phyloP scores from a whole-genome alignment of 2,888 invertebrate genomes.

The Thymelicus lineola region DNA sequence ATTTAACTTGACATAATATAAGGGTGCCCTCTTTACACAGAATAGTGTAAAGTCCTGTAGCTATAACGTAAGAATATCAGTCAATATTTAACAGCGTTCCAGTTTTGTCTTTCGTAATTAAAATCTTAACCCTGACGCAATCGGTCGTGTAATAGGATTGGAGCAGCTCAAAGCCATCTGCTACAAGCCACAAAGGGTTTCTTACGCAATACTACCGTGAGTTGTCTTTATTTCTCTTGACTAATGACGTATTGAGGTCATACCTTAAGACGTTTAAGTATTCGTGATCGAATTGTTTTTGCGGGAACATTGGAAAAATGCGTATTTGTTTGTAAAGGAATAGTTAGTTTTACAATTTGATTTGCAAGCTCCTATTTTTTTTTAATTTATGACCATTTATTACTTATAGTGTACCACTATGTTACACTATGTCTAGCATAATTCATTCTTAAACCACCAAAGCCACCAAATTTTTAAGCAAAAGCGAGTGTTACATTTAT shows the following conservation, averaged over 20 bases:
- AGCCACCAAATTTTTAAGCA: too few relatives aligned
- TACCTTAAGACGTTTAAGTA: slow-evolving; percentile 18
- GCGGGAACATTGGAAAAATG: not conserved
- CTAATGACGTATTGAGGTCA: slow-evolving; percentile 29
- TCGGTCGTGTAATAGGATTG: slow-evolving; percentile 31
- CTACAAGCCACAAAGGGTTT: slow-evolving; percentile 31
- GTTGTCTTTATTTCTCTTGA: slow-evolving; percentile 29
- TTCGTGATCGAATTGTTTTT: slow-evolving; percentile 3
- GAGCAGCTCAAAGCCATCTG: slow-evolving; percentile 20
- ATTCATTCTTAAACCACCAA: too few relatives aligned
- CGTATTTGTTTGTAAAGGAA: not conserved
- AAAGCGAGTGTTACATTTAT: too few relatives aligned
- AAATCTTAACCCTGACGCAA: slow-evolving; percentile 13
- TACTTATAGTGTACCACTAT: too few relatives aligned
- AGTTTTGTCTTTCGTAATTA: slow-evolving; percentile 10
- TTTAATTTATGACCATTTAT: too few relatives aligned
- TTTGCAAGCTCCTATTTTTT: too few relatives aligned
- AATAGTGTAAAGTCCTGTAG: too few relatives aligned
- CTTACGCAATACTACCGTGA: slow-evolving; percentile 21
- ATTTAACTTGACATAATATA: too few relatives aligned
- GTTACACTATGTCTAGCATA: too few relatives aligned
- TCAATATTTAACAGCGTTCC: not conserved
- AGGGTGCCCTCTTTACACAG: too few relatives aligned
- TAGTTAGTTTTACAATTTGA: too few relatives aligned
- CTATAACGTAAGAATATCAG: not conserved